Evolutionary conservation across 1,140 invertebrate genomes (phyloP), one percentile per base, ranked within the genome.

Genomic region (Heterodera schachtii): DNA sequence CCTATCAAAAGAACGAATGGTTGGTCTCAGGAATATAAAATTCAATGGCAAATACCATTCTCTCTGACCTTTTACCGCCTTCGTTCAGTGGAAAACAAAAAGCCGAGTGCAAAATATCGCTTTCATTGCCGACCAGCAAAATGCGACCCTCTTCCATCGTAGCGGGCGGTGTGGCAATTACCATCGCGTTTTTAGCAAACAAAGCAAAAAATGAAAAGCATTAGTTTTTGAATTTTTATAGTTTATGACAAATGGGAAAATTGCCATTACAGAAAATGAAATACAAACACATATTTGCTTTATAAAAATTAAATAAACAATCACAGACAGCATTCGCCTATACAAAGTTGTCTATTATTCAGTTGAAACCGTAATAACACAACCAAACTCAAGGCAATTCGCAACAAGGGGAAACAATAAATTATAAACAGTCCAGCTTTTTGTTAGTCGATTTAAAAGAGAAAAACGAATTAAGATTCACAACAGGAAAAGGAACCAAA

Each of bases 111-210:
- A 89, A 75, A 78, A 89, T 84, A 80, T 89, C 88, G 11, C 81
- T 75, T n/a, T 89, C 88, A 76, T 89, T 87, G 3, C 87, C 89
- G 46, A 89, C 76, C 31, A 89, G 80, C 8, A 89, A 82, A 78
- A 89, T 89, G 73, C 75, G 71, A 2, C 81, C 82, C 73, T 85
- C 84, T 13, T 81, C 84, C 82, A 85, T 85, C 5, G 84, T 83
- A 46, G 80, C 77, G 0, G 77, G 77, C 7, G 75, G 75, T 44
- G 75, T 66, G 4, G 77, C 64, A 31, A 78, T 69, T 41, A 78
- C 64, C 77, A 78, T 69, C 64, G 43, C 5, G 16, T 47, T 52
- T 52, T 52, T 74, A 43, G n/a, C 41, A 75, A 75, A 16, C 31
- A 16, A 75, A 4, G 5, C 3, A 44, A 75, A 8, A 0, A 52